phyloP scores from a whole-genome alignment of 2,113 vertebrate genomes.

The Capreolus pygargus region DNA sequence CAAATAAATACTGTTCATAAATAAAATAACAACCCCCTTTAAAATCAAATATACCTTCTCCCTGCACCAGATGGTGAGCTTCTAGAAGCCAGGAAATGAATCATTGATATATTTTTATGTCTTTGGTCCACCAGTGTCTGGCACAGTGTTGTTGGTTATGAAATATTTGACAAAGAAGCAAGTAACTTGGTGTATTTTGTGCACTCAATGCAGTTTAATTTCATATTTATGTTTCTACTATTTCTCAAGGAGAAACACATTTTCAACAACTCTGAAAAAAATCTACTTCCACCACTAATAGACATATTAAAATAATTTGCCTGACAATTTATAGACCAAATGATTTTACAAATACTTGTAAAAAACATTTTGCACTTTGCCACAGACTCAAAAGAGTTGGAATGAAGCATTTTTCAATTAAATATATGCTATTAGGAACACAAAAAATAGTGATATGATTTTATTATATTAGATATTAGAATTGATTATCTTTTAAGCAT shows the following conservation, averaged over 20 bases:
- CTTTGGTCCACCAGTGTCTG: neutral
- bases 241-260: neutral
- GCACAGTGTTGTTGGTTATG: neutral
- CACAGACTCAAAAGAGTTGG: neutral
- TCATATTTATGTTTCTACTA: neutral
- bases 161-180: neutral
- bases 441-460: conserved; percentile 27
- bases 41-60: neutral
- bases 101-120: neutral
- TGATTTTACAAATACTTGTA: conserved; percentile 16
- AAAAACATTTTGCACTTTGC: conserved; percentile 33
- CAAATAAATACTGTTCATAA: neutral
- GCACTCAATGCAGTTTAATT: neutral
- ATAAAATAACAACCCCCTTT: neutral
- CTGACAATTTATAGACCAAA: conserved; percentile 13
- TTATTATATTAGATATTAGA: conserved; percentile 15
- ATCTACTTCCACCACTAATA: neutral
- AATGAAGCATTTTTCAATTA: conserved; percentile 19
- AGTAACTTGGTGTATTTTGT: neutral
- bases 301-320: neutral
- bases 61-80: neutral
- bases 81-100: neutral
- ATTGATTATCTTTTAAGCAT: neutral
- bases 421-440: neutral
- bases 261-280: neutral